Evolutionary conservation across 2,888 invertebrate genomes (phyloP).

Genomic region (Mongoloraphidia duomilia): DNA sequence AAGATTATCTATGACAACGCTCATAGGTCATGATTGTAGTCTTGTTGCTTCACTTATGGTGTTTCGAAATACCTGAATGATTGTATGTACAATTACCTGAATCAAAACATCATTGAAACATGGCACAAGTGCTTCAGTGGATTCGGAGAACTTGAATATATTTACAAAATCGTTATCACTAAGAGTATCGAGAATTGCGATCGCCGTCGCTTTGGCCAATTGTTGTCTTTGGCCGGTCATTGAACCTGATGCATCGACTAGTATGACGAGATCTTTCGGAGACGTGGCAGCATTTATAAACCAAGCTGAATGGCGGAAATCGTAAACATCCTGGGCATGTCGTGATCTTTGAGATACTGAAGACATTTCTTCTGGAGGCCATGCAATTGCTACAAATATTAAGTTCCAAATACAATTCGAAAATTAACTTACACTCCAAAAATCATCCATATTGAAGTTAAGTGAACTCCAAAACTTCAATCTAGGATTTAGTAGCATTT

Average conservation of each 20-base stretch:
- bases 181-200: constrained; percentile 82
- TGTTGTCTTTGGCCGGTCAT: constrained; percentile 73
- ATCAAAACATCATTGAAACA: constrained; percentile 86
- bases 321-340: constrained; percentile 75
- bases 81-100: constrained; percentile 39
- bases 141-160: constrained; percentile 78
- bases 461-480: not conserved
- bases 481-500: not conserved
- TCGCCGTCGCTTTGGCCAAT: constrained; percentile 77
- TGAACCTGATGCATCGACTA: constrained; percentile 83
- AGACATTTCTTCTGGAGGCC: constrained; percentile 60
- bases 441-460: not conserved
- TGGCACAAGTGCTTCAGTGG: constrained; percentile 66
- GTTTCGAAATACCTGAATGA: no score
- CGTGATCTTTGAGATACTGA: constrained; percentile 47
- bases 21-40: no score
- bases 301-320: constrained; percentile 89
- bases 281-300: constrained; percentile 95
- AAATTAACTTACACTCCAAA: not conserved
- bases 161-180: constrained; percentile 97
- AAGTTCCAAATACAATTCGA: constrained; percentile 6
- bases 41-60: no score
- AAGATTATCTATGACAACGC: no score
- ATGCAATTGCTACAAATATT: constrained; percentile 49
- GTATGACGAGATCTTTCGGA: constrained; percentile 90